A percentile compares a stretch with the other conserved stretches of the same genome.
phyloP scores from a whole-genome alignment of 2,888 invertebrate genomes.

The Ophioninae sp. region DNA sequence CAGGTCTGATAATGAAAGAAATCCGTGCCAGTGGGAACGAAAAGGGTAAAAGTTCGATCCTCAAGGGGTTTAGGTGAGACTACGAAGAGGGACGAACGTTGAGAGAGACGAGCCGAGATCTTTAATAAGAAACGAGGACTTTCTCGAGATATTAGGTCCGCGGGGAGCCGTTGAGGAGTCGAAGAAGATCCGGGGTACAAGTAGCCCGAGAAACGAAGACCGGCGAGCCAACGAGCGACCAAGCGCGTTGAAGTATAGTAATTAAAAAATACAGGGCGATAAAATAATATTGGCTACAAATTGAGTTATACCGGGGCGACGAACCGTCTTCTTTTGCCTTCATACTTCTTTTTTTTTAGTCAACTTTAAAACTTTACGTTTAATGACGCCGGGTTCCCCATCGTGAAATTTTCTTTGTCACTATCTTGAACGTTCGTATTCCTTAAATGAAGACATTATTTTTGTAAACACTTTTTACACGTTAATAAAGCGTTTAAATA shows the following conservation, averaged over 20 bases:
- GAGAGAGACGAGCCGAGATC: conserved; percentile 63
- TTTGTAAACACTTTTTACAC: too few relatives aligned
- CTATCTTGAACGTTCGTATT: neutral
- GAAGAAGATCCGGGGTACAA: conserved; percentile 26
- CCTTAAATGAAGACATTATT: too few relatives aligned
- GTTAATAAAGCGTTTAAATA: too few relatives aligned
- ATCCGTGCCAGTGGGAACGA: conserved; percentile 66
- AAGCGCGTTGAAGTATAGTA: conserved; percentile 76
- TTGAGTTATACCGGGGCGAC: conserved; percentile 69
- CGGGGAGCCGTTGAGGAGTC: conserved; percentile 54
- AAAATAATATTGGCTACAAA: conserved; percentile 80
- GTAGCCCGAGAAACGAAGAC: conserved; percentile 20
- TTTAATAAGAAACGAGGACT: conserved; percentile 59
- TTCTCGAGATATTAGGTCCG: conserved; percentile 46
- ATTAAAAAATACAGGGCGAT: conserved; percentile 79
- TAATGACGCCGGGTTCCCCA: neutral
- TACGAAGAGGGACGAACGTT: conserved; percentile 59
- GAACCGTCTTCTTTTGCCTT: conserved; percentile 27
- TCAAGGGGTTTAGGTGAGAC: conserved; percentile 69
- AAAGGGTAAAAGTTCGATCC: conserved; percentile 78
- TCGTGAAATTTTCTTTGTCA: neutral
- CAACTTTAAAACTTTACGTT: conserved; percentile 42
- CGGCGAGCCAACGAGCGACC: conserved; percentile 36
- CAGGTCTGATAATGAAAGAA: conserved; percentile 72
- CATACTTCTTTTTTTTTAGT: conserved; percentile 20